phyloP scores from a whole-genome alignment of 2,113 vertebrate genomes.

The Proterorhinus semilunaris region DNA sequence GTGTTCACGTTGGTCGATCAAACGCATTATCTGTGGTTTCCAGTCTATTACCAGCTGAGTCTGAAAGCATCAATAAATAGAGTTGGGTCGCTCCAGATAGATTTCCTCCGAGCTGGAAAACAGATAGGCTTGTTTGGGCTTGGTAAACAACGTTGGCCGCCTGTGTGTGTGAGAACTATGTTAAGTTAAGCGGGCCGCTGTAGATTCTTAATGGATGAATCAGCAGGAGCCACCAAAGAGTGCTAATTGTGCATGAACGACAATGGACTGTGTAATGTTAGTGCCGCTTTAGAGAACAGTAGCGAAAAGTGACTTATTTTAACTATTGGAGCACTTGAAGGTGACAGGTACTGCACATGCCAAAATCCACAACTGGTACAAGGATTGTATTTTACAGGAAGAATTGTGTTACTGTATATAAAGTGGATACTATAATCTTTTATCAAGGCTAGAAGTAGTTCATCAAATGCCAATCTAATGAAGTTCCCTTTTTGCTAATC shows the following conservation, averaged over 20 bases:
- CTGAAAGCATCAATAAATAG: slow-evolving; percentile 85
- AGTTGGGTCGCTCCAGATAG: slow-evolving; percentile 81
- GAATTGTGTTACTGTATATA: too few relatives aligned
- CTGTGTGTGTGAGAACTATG: not conserved
- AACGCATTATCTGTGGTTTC: slow-evolving; percentile 95
- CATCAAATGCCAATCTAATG: not conserved
- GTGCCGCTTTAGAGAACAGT: not conserved
- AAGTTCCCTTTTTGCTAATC: too few relatives aligned
- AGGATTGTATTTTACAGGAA: too few relatives aligned
- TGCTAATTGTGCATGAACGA: not conserved
- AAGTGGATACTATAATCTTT: not conserved
- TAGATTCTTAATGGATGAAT: not conserved
- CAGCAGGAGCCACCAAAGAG: not conserved
- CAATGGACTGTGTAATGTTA: not conserved
- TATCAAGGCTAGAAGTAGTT: not conserved
- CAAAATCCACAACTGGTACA: too few relatives aligned
- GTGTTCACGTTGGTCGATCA: slow-evolving; percentile 99
- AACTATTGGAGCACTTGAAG: too few relatives aligned
- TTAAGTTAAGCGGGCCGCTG: not conserved
- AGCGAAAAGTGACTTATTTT: too few relatives aligned
- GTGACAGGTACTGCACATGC: not conserved
- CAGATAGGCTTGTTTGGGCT: slow-evolving; percentile 63
- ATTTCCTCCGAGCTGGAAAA: slow-evolving; percentile 75
- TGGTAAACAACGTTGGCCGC: not conserved
- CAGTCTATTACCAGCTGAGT: slow-evolving; percentile 95